Evolutionary conservation across 2,888 invertebrate species (phyloP), one percentile per base, ranked within the genome.

Genomic region (Tanytarsus gracilentus): DNA sequence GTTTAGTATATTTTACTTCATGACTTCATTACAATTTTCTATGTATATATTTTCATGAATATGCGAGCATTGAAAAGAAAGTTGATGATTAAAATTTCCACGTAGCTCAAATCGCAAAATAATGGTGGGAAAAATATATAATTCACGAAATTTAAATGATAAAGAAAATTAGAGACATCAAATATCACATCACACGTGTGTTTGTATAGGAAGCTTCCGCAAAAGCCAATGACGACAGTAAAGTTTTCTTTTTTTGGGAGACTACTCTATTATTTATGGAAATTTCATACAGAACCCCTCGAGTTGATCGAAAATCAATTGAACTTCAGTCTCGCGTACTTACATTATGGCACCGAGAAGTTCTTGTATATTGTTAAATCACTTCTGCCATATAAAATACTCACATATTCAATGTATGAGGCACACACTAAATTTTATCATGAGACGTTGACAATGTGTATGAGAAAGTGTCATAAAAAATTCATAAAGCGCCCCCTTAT

Each of bases 261-360:
- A n/a, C n/a, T n/a, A n/a, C n/a, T 33, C 11, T 33, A 33, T 33
- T n/a, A 33, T 5, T 33, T 33, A 33, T 33, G 33, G 33, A 33
- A 33, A 33, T 33, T 44, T 44, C 23, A 44, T 44, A 23, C 18
- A 18, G 44, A 18, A 44, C 44, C 44, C 44, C 23, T 23, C n/a
- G n/a, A 18, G 44, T 44, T 44, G 44, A 44, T 44, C 44, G 44
- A 44, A 44, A 44, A 44, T 44, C 44, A 44, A 44, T 44, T 44
- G 44, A 18, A 18, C 23, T 8, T 23, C 21, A 44, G n/a, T n/a
- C 44, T 44, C 44, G 44, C 44, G 44, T 18, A 44, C 44, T 44
- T 44, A 44, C 23, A n/a, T 18, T 7, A 29, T 5, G 5, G 5
- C 29, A 5, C 9, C n/a, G n/a, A 36, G 9, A 33, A 33, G 3